Base-by-base conservation (phyloP, 1,140 invertebrate genomes). In the Cherax destructor region DNA sequence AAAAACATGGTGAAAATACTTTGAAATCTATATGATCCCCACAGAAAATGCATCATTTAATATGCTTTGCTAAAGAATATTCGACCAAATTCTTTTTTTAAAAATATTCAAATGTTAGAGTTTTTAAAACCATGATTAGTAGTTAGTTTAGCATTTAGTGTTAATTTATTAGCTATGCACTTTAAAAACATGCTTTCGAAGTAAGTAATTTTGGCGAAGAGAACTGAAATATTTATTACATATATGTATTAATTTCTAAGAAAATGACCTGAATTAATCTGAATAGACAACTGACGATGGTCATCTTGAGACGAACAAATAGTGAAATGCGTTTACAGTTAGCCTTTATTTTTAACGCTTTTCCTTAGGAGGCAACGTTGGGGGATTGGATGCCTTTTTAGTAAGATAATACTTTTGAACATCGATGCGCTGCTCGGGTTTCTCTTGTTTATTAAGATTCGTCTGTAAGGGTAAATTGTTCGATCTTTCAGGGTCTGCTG, bases 311-410 rank as follows among this genome's bases (percentile, higher is more conserved):
- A 6, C 13, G 9, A 13, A 56, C 9, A 56, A 65, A 65, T 65
- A 21, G 21, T 65, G 18, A 56, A 0, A 65, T 65, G 5, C 18
- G 16, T 21, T 65, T 21, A 65, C 61, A 21, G 13, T 18, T 74
- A 74, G 30, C n/a, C 5, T 11, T 74, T 21, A 74, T 24, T 50
- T 78, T 76, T 80, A 78, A 50, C 80, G 83, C 47, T 85, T 91
- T 50, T 85, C 83, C 61, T 91, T 91, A 7, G 89, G 89, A 47
- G 89, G 89, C 41, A 91, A 72, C 18, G 76, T 74, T 4, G 89
- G 89, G 16, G 89, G 89, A n/a, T 47, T n/a, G n/a, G 89, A 91
- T 1, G 47, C 52, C 49, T 85, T 84, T 59, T 91, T 91, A 7
- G 50, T 91, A 4, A 91, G 77, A 72, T 86, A 91, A 50, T 85